Percentiles rank a stretch among this genome's conserved stretches.
phyloP scores from a whole-genome alignment of 1,140 invertebrate genomes.

The Tetragnatha versicolor region DNA sequence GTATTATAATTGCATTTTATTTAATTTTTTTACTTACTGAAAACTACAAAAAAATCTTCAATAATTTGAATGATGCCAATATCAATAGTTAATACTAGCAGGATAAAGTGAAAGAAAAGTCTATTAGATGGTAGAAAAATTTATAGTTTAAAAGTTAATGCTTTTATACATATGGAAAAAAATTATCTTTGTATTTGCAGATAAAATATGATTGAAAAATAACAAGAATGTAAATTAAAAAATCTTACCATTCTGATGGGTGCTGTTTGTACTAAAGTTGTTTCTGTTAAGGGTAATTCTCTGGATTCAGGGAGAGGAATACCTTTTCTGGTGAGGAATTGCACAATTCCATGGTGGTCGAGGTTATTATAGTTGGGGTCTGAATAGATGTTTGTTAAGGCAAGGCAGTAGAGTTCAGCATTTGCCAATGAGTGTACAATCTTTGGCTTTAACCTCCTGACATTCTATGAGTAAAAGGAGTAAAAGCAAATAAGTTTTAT shows the following conservation, averaged over 20 bases:
- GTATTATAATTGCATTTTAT: too few relatives aligned
- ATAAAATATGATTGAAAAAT: too few relatives aligned
- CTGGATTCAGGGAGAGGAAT: constrained; percentile 83
- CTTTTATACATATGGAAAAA: too few relatives aligned
- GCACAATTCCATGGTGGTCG: constrained; percentile 84
- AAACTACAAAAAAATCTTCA: too few relatives aligned
- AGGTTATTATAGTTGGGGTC: constrained; percentile 94
- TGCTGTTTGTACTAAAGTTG: constrained; percentile 92
- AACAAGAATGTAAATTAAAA: constrained; percentile 9
- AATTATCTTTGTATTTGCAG: too few relatives aligned
- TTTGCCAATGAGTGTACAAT: constrained; percentile 89
- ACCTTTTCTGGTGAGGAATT: constrained; percentile 89
- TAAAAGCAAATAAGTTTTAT: too few relatives aligned
- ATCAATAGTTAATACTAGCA: too few relatives aligned
- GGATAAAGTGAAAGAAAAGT: too few relatives aligned
- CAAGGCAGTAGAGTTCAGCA: constrained; percentile 95
- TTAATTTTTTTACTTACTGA: too few relatives aligned
- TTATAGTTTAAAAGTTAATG: too few relatives aligned
- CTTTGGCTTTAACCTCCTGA: constrained; percentile 77
- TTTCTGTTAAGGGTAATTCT: constrained; percentile 90
- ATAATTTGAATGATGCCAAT: too few relatives aligned
- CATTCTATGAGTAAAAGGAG: not conserved
- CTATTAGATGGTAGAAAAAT: too few relatives aligned
- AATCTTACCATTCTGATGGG: constrained; percentile 86
- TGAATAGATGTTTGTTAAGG: constrained; percentile 93